Conservation (phyloP, 2,113 vertebrate species). For the Climacteris rufus region DNA sequence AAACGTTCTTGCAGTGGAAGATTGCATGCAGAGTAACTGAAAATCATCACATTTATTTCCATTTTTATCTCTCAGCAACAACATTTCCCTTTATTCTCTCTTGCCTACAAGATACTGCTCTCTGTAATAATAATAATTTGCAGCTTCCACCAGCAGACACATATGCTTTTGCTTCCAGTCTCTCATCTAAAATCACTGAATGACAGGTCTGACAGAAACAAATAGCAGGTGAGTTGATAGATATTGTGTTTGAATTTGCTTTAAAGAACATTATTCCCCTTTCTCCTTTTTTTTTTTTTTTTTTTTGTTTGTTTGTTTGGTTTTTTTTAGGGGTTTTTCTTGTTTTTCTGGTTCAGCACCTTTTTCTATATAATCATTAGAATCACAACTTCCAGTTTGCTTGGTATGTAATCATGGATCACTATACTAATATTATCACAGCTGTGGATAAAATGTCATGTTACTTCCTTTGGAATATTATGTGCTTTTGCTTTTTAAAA, state of each 20-base stretch:
- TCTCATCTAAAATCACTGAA: slow-evolving; percentile 31
- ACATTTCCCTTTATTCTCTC: not conserved
- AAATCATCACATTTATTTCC: slow-evolving; percentile 14
- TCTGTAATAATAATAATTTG: not conserved
- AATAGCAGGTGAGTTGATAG: slow-evolving; percentile 53
- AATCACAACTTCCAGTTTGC: slow-evolving; percentile 49
- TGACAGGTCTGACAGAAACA: slow-evolving; percentile 67
- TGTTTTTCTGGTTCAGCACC: slow-evolving; percentile 3
- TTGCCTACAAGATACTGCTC: not conserved
- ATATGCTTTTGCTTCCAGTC: not conserved
- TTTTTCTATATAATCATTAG: slow-evolving; percentile 45
- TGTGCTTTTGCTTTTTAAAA: not conserved
- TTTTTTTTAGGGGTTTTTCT: not conserved
- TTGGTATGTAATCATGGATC: slow-evolving; percentile 18
- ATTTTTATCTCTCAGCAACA: not conserved
- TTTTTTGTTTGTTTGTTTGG: not conserved
- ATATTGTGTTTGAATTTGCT: slow-evolving; percentile 33
- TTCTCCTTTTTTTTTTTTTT: not conserved
- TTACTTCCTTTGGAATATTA: not conserved
- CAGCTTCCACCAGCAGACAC: not conserved
- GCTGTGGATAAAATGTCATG: slow-evolving; percentile 34
- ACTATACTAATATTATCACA: slow-evolving; percentile 57
- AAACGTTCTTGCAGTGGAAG: not conserved
- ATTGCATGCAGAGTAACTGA: not conserved
- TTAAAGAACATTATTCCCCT: slow-evolving; percentile 29